Evolutionary conservation across 2,113 vertebrate species (phyloP).

Genomic region (Sorex araneus): DNA sequence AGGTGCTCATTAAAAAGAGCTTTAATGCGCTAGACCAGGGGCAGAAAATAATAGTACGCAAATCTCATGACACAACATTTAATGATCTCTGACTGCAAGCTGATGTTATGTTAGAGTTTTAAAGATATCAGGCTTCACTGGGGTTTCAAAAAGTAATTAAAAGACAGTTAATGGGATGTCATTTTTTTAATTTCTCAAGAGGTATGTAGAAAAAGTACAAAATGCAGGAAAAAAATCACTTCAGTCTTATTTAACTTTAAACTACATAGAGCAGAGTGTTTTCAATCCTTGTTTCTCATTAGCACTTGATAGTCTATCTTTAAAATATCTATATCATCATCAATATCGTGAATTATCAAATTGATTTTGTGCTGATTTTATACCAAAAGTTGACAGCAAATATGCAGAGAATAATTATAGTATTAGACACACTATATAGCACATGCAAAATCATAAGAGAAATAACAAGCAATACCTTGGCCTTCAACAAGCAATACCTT

Average conservation of each 20-base stretch:
- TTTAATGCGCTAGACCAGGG: slow-evolving; percentile 5
- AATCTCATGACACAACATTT: slow-evolving; percentile 9
- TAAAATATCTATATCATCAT: background rate
- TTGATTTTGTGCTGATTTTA: background rate
- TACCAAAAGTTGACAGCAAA: background rate
- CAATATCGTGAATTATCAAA: background rate
- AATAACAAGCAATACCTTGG: background rate
- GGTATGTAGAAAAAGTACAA: slow-evolving; percentile 40
- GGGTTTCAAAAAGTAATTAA: slow-evolving; percentile 63
- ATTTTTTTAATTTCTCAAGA: slow-evolving; percentile 69
- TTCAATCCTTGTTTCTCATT: background rate
- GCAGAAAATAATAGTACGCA: slow-evolving; percentile 27
- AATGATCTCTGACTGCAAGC: slow-evolving; percentile 46
- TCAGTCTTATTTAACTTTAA: slow-evolving; percentile 55
- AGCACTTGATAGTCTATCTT: background rate
- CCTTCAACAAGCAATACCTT: background rate
- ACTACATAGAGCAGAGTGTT: slow-evolving; percentile 47
- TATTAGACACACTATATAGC: background rate
- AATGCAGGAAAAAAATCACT: slow-evolving; percentile 39
- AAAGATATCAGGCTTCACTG: background rate
- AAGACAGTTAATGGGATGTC: slow-evolving; percentile 8
- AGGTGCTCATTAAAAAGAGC: slow-evolving; percentile 31
- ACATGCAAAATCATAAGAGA: background rate
- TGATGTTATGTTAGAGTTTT: slow-evolving; percentile 31
- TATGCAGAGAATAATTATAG: background rate